Evolutionary conservation across 2,888 invertebrate species (phyloP), one percentile per base, ranked within the genome.

Genomic region (Caenorhabditis virilis): DNA sequence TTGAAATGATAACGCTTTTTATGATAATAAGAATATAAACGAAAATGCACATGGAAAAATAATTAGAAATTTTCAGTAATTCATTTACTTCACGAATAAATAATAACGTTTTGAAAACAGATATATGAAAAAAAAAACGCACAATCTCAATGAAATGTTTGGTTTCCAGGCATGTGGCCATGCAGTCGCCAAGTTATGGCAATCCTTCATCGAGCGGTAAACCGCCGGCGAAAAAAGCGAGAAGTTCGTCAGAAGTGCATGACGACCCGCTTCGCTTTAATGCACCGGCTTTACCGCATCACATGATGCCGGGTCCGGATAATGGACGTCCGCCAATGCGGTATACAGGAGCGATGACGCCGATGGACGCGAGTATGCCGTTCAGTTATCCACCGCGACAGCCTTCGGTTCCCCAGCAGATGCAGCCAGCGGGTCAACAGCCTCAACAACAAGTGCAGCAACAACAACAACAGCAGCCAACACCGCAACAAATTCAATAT

Each of bases 161-260:
- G n/a, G n/a, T n/a, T n/a, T n/a, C n/a, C n/a, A n/a, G n/a, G n/a
- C 36, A 48, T 35, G 25, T 35, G 35, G 11, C 48, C 6, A 36
- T 30, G 16, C 15, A 15, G 16, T 26, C 26, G 16, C 43, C 43
- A 27, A 23, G 22, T 26, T 27, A 16, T 18, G 15, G 23, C 18
- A 15, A 3, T 20, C n/a, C 43, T 13, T 22, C 43, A 3, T 45
- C 39, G 18, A 7, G 27, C 6, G 43, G 26, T 27, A 45, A 27
- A 45, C 27, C 43, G 16, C 16, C 43, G n/a, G 43, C 43, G n/a
- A 45, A 45, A 16, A 45, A 45, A 45, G n/a, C 43, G 25, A 26
- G 43, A 27, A 45, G 43, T 27, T 22, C 42, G 4, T 42, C 42
- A 9, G 42, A 42, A 4, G 23, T 15, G 3, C 13, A 6, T 9